Evolutionary conservation across 2,888 invertebrate species (phyloP), one percentile per base, ranked within the genome.

Genomic region (Drosophila melanosoma): DNA sequence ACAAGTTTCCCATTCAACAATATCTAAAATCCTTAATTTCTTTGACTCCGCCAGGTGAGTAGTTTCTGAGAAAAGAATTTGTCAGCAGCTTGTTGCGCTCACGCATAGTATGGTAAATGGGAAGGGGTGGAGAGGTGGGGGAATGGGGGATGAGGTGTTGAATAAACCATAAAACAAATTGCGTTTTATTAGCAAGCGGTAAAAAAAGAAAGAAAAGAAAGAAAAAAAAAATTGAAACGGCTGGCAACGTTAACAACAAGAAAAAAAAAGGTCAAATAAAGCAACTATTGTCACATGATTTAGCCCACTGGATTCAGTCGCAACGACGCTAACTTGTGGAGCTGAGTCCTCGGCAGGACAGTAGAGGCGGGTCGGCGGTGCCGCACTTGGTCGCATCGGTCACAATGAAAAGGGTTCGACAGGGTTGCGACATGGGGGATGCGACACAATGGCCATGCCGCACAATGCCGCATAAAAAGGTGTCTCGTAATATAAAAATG

Each of bases 401-500:
- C 63, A 78, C 83, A 81, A 77, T 87, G 90, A 87, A 87, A 87
- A 87, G 87, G 87, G 87, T 87, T 87, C 87, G 87, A 87, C 90
- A 78, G 65, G 65, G 65, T 62, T 60, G 75, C 77, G 83, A 82
- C 69, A 81, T 36, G 36, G 36, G 70, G 82, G 88, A 87, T 80
- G 76, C 48, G 36, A 69, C 58, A 83, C 87, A 82, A 87, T 69
- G 61, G 82, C 77, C 60, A 66, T 45, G 65, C 65, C 75, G 29
- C 70, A 81, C 75, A 87, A 87, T 83, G 72, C 64, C 73, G 67
- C 71, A 75, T 64, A 75, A 87, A 83, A 89, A 84, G 76, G 90
- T 85, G 82, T 81, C 89, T 87, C 68, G 61, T 68, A 80, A 74
- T 74, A 84, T 69, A 90, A 88, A 90, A 90, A 90, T 90, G 79